Conservation (phyloP, 2,888 invertebrate genomes). For the Caenorhabditis sulstoni region DNA sequence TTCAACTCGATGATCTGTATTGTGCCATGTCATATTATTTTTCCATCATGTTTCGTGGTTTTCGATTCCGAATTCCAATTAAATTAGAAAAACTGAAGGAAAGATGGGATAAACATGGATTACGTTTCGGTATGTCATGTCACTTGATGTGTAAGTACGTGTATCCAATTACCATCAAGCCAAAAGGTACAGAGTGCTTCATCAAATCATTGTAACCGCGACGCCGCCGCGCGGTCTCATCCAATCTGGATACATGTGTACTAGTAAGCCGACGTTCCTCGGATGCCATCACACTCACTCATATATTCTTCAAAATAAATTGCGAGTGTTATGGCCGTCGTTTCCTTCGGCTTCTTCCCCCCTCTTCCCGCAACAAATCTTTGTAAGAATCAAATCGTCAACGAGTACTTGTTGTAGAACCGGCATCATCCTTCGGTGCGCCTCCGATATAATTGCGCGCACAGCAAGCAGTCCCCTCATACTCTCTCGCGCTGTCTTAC, state of each 20-base stretch:
- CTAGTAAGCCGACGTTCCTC: constrained; percentile 49
- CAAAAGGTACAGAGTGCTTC: constrained; percentile 41
- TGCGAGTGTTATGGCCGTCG: constrained; percentile 18
- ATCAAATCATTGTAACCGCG: constrained; percentile 43
- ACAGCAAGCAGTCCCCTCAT: constrained; percentile 13
- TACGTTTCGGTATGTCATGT: constrained; percentile 29
- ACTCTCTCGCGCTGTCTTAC: too few relatives aligned
- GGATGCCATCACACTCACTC: constrained; percentile 45
- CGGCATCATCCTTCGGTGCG: constrained; percentile 58
- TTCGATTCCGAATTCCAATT: background rate
- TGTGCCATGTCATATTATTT: too few relatives aligned
- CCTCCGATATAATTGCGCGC: constrained; percentile 49
- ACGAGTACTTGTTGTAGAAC: constrained; percentile 61
- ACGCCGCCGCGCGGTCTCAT: background rate
- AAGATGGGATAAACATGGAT: constrained; percentile 30
- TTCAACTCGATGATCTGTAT: too few relatives aligned
- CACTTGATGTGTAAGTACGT: constrained; percentile 48
- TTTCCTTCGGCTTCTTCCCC: constrained; percentile 42
- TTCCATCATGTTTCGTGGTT: too few relatives aligned
- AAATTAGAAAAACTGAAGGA: background rate
- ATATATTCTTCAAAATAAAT: constrained; percentile 55
- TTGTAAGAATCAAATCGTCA: constrained; percentile 60
- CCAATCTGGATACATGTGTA: constrained; percentile 31
- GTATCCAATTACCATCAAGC: constrained; percentile 42
- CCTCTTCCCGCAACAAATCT: constrained; percentile 58